Conservation (phyloP, 1,140 invertebrate species). For the Anthonomus grandis region DNA sequence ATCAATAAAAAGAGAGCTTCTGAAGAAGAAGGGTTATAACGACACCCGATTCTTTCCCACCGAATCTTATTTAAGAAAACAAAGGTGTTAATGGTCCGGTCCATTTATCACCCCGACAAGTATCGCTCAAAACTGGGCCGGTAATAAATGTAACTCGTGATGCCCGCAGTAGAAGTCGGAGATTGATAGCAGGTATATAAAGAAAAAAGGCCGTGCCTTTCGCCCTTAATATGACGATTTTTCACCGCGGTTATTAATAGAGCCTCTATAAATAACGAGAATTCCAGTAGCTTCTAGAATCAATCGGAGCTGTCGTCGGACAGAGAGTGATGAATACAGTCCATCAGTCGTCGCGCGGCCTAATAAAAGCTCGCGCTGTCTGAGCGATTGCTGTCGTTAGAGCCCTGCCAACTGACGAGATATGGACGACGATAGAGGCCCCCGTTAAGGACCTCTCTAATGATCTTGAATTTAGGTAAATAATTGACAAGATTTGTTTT, state of each 20-base stretch:
- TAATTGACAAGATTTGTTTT: no score
- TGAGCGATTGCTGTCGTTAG: slow-evolving; percentile 25
- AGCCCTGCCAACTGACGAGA: slow-evolving; percentile 20
- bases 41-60: not conserved
- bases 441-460: slow-evolving; percentile 6
- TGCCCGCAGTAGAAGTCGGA: slow-evolving; percentile 6
- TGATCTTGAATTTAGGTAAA: slow-evolving; percentile 1
- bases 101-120: slow-evolving; percentile 12
- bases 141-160: slow-evolving; percentile 19
- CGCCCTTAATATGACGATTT: slow-evolving; percentile 28
- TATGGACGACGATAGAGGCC: slow-evolving; percentile 15
- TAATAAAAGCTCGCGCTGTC: slow-evolving; percentile 27
- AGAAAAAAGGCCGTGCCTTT: slow-evolving; percentile 23
- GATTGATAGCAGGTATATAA: slow-evolving; percentile 23
- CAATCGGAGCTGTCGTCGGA: slow-evolving; percentile 26
- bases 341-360: slow-evolving; percentile 28
- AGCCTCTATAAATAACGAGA: slow-evolving; percentile 22
- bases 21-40: not conserved
- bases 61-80: slow-evolving; percentile 6
- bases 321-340: slow-evolving; percentile 21
- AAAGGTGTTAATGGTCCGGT: slow-evolving; percentile 17
- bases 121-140: slow-evolving; percentile 11
- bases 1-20: no score
- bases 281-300: slow-evolving; percentile 31
- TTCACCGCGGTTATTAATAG: slow-evolving; percentile 28